Base-by-base conservation (phyloP, 2,113 vertebrate genomes). In the Xiphias gladius region DNA sequence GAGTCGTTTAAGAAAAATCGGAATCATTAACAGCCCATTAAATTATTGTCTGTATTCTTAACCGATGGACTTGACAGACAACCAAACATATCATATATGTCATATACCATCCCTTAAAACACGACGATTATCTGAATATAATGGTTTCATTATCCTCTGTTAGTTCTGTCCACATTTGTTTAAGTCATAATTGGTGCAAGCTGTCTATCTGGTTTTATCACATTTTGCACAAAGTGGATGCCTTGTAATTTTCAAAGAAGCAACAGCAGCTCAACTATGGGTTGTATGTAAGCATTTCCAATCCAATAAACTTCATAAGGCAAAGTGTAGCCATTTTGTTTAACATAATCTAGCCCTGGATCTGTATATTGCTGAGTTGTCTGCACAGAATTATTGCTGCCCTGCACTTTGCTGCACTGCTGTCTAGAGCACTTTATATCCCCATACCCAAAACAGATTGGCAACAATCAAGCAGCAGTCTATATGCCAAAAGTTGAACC, bases 381-480 rank as follows among this genome's bases (percentile, higher is more conserved):
- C 39, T 7, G 22, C 68, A 79, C 63, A 76, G 17, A 77, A 71
- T 61, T 69, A 43, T 57, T 28, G 32, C 67, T 75, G 14, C n/a
- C 17, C 16, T 72, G 57, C 61, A 73, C 35, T 63, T 61, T 17
- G 52, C 59, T 58, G 32, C 64, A 61, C 35, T 62, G 64, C 76
- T 39, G 30, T 52, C 39, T 19, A 16, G 26, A 79, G 20, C 35
- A 54, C 20, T 67, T 83, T 65, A 74, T 63, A 66, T 24, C 10
- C 67, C 50, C 24, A 24, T n/a, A 30, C 62, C 54, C 48, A 76
- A 76, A 87, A 80, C 48, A 76, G 77, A 82, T 22, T 59, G 52
- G 50, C 73, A 69, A 68, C 75, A 58, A 76, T 75, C 43, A 74
- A 76, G 63, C 63, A 70, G 43, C 32, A 66, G 61, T 32, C 59